Evolutionary conservation across 2,888 invertebrate genomes (phyloP).

Genomic region (Spodoptera exigua): DNA sequence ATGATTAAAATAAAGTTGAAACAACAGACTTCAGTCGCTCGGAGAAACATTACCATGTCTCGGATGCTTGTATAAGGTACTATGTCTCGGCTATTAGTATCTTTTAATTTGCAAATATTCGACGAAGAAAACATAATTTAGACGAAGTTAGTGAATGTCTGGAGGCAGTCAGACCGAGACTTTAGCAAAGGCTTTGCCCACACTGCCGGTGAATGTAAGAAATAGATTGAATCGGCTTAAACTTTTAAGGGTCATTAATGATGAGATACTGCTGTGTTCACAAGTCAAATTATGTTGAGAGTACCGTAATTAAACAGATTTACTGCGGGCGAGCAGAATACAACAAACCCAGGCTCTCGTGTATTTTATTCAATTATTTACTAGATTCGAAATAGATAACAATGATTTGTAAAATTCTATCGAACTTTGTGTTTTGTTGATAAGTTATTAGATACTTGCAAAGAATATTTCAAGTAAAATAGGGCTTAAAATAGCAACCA

Average conservation of each 20-base stretch:
- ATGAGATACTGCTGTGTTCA: conserved; percentile 14
- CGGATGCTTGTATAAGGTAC: background rate
- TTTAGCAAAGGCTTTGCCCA: conserved; percentile 14
- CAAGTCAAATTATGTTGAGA: conserved; percentile 3
- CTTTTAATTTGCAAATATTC: conserved; percentile 25
- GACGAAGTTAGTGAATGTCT: conserved; percentile 14
- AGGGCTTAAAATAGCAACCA: too few species aligned
- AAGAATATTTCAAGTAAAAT: too few species aligned
- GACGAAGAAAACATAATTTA: conserved; percentile 14
- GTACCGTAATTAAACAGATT: conserved; percentile 2
- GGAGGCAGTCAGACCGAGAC: conserved; percentile 11
- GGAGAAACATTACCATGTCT: background rate
- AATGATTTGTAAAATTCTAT: too few species aligned
- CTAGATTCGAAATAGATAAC: too few species aligned
- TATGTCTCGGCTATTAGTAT: conserved; percentile 3
- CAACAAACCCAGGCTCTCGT: background rate
- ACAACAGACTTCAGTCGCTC: background rate
- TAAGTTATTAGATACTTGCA: too few species aligned
- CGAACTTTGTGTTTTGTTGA: too few species aligned
- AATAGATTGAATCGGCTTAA: conserved; percentile 15
- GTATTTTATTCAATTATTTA: too few species aligned
- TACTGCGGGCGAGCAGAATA: background rate
- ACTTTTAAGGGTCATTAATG: conserved; percentile 28
- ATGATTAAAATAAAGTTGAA: background rate
- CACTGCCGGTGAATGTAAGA: conserved; percentile 13